A percentile compares a stretch with the other conserved stretches of the same genome.
These are phyloP conservation scores for Melospiza melodia DNA, from an alignment of 2,113 vertebrate species.

Conservation along the genomic window DNA sequence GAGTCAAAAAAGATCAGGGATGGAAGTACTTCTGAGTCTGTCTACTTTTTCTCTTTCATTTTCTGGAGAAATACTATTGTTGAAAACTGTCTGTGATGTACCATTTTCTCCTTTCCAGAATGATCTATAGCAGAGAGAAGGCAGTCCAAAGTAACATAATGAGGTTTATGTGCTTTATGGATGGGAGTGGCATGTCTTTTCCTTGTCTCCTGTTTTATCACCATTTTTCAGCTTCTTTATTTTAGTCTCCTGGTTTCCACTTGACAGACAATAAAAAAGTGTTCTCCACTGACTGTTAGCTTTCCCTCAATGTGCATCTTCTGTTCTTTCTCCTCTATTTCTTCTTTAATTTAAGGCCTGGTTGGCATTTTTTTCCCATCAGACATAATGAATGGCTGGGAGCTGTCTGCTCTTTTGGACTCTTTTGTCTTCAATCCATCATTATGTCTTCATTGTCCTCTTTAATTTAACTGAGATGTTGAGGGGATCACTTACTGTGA, in stretches of 20 bases:
- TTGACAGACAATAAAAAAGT: neutral
- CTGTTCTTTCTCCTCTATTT: neutral
- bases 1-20: neutral
- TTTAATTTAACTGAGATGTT: neutral
- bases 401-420: conserved; percentile 12
- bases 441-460: conserved; percentile 52
- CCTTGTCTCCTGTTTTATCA: neutral
- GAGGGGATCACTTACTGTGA: conserved; percentile 16
- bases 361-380: neutral
- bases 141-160: neutral
- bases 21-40: neutral
- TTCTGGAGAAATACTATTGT: neutral
- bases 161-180: neutral
- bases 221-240: neutral
- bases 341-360: neutral
- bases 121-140: neutral
- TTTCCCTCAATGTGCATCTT: neutral
- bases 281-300: neutral
- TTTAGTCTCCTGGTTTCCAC: neutral
- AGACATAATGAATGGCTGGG: neutral
- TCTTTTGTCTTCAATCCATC: conserved; percentile 47
- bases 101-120: neutral
- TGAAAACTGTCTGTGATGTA: neutral
- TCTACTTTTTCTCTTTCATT: neutral
- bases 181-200: neutral